phyloP scores from a whole-genome alignment of 2,888 invertebrate genomes.

The Eurytoma adleriae region DNA sequence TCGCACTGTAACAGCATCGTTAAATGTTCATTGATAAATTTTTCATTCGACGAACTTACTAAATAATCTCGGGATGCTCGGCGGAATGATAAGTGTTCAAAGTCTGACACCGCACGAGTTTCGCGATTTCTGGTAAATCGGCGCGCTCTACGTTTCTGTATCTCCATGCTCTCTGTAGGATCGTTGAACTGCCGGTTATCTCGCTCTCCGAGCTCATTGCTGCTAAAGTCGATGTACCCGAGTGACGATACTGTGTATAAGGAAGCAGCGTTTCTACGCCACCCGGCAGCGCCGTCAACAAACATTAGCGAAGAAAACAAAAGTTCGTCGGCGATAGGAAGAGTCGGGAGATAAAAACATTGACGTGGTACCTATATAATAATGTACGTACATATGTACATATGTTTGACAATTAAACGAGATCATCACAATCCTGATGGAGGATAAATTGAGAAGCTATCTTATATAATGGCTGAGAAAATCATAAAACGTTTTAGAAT shows the following conservation, averaged over 20 bases:
- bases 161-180: constrained; percentile 4
- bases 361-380: too few species aligned
- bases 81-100: constrained; percentile 37
- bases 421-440: too few species aligned
- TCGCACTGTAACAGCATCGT: not conserved
- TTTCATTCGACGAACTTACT: constrained; percentile 1
- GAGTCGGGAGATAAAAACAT: too few species aligned
- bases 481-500: too few species aligned
- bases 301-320: too few species aligned
- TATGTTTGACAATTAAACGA: too few species aligned
- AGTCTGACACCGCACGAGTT: constrained; percentile 64
- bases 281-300: not conserved
- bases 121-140: constrained; percentile 66
- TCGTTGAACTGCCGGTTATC: not conserved
- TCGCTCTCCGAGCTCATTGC: not conserved
- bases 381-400: too few species aligned
- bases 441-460: too few species aligned
- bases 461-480: too few species aligned
- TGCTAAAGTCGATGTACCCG: not conserved
- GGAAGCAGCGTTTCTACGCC: not conserved
- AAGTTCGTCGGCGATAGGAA: too few species aligned
- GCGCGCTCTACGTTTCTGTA: constrained; percentile 55
- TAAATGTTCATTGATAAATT: not conserved
- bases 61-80: not conserved
- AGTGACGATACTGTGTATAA: not conserved